Percentiles rank a stretch among this genome's conserved stretches.
Evolutionary conservation across 2,888 invertebrate genomes (phyloP).

Genomic region (Amphipoea oculea): DNA sequence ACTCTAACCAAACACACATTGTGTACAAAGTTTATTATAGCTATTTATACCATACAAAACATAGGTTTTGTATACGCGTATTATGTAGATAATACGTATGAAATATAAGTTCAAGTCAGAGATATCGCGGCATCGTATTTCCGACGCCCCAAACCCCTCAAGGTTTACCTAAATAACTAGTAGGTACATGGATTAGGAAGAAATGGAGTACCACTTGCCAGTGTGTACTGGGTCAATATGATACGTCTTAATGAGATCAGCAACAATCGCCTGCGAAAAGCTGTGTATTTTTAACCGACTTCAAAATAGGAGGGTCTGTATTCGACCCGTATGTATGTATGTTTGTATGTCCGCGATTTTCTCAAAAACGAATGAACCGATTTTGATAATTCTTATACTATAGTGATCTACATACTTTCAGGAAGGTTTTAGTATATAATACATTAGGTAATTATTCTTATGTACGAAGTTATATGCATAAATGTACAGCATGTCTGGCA

Average conservation of each 20-base stretch:
- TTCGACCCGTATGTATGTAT: no score
- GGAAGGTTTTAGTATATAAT: no score
- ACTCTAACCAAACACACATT: not conserved
- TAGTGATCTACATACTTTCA: no score
- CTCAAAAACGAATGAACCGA: no score
- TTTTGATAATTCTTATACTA: no score
- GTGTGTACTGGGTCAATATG: not conserved
- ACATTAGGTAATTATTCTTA: no score
- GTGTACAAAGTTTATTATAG: not conserved
- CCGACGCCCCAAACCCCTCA: constrained; percentile 28
- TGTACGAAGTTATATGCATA: no score
- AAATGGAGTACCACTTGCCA: not conserved
- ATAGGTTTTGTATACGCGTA: not conserved
- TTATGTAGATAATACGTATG: constrained; percentile 1
- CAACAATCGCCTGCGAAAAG: not conserved
- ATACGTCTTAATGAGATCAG: not conserved
- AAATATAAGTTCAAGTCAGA: constrained; percentile 40
- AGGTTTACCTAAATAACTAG: constrained; percentile 22
- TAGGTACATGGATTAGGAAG: constrained; percentile 22
- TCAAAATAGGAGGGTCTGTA: no score
- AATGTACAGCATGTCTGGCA: no score
- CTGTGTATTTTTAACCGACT: no score
- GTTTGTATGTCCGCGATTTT: no score
- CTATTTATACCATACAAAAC: not conserved
- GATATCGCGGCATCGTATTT: constrained; percentile 51